These are phyloP conservation scores for Sitta carolinensis DNA, from an alignment of 2,797 vertebrate species.

Conservation along the genomic window DNA sequence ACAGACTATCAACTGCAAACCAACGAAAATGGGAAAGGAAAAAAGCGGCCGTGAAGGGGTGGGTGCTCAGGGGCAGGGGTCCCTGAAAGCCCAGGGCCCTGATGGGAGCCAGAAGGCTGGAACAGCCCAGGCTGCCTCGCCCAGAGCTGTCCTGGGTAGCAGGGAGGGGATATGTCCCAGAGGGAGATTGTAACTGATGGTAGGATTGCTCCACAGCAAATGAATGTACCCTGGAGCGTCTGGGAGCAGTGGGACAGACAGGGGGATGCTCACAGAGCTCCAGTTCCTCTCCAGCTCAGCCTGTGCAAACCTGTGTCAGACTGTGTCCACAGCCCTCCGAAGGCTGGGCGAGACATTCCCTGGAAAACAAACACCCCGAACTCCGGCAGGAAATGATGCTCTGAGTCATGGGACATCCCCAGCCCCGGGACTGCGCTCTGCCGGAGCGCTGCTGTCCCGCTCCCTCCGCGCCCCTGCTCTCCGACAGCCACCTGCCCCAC, in stretches of 20 bases:
- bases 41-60: too few species aligned
- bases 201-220: background rate
- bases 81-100: background rate
- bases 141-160: fast-evolving
- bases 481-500: too few species aligned
- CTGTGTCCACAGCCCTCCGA: background rate
- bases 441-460: too few species aligned
- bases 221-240: too few species aligned
- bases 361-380: background rate
- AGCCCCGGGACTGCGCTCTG: background rate
- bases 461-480: too few species aligned
- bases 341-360: background rate
- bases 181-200: fast-evolving
- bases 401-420: background rate
- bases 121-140: background rate
- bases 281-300: background rate
- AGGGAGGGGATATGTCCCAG: fast-evolving
- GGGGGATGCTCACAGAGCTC: background rate
- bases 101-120: fast-evolving
- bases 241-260: too few species aligned
- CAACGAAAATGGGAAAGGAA: background rate
- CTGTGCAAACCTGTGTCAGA: background rate
- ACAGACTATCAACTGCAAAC: background rate
- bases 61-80: background rate
- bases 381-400: background rate